Conservation (phyloP, 2,797 vertebrate genomes). For the Sphaeramia orbicularis region DNA sequence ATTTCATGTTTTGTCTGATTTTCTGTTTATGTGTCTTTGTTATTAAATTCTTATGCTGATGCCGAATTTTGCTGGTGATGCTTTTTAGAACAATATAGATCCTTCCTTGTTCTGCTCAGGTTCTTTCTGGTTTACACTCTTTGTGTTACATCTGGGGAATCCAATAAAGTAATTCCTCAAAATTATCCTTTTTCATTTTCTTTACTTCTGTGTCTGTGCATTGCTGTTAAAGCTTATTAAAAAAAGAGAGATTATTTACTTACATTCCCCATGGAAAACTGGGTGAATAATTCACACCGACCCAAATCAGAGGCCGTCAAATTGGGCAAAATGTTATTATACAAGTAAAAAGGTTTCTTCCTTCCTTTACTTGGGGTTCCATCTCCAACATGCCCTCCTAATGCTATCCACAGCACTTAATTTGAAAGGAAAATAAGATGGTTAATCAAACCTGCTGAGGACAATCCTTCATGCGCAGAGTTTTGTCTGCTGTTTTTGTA, state of each 20-base stretch:
- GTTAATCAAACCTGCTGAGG: slow-evolving; percentile 30
- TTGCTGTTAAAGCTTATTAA: slow-evolving; percentile 29
- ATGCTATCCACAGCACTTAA: slow-evolving; percentile 16
- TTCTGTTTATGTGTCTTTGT: neutral
- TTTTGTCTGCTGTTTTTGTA: slow-evolving; percentile 50
- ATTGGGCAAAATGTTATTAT: neutral
- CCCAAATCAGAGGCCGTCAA: slow-evolving; percentile 9
- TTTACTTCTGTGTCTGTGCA: slow-evolving; percentile 11
- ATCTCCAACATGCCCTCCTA: neutral
- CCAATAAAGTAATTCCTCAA: slow-evolving; percentile 60
- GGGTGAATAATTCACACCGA: slow-evolving; percentile 2
- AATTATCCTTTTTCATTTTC: slow-evolving; percentile 53
- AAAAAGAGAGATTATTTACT: slow-evolving; percentile 29
- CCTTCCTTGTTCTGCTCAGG: slow-evolving; percentile 31
- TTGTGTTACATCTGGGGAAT: slow-evolving; percentile 48
- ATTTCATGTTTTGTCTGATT: neutral
- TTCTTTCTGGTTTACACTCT: slow-evolving; percentile 44
- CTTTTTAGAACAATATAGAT: slow-evolving; percentile 37
- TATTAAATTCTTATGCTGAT: slow-evolving; percentile 1
- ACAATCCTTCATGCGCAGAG: slow-evolving; percentile 19
- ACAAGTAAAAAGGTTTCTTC: neutral
- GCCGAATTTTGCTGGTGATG: slow-evolving; percentile 3
- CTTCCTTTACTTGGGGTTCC: slow-evolving; percentile 1
- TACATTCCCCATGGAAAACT: slow-evolving; percentile 9
- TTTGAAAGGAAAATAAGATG: slow-evolving; percentile 63